Conservation (phyloP, 1,140 invertebrate genomes). For the Megalopta genalis region DNA sequence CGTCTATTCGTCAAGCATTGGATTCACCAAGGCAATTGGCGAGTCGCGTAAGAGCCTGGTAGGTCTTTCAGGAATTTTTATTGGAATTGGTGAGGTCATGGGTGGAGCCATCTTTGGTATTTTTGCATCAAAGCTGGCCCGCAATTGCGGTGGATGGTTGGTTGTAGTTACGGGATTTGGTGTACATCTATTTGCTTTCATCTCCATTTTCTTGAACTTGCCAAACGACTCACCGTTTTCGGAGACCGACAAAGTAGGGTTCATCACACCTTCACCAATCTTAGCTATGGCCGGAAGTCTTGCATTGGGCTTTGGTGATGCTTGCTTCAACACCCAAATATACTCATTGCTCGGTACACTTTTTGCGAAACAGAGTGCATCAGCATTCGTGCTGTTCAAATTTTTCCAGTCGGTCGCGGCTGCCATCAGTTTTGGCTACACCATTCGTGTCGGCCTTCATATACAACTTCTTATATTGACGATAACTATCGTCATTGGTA, state of each 20-base stretch:
- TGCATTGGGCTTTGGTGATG: constrained; percentile 95
- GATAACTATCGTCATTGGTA: constrained; percentile 87
- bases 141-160: constrained; percentile 89
- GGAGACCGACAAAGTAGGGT: constrained; percentile 77
- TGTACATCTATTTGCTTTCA: constrained; percentile 89
- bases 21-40: constrained; percentile 89
- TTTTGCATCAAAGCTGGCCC: constrained; percentile 85
- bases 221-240: constrained; percentile 88
- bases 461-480: constrained; percentile 90
- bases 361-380: constrained; percentile 92
- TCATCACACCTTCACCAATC: constrained; percentile 78
- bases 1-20: constrained; percentile 95
- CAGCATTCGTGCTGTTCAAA: constrained; percentile 97
- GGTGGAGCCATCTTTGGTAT: constrained; percentile 94
- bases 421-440: constrained; percentile 94
- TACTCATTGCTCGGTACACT: constrained; percentile 94
- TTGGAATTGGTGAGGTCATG: constrained; percentile 95
- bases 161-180: constrained; percentile 92
- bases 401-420: constrained; percentile 95
- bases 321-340: constrained; percentile 97
- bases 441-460: constrained; percentile 86
- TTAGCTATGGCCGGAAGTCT: constrained; percentile 95
- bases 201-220: constrained; percentile 92
- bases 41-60: constrained; percentile 90
- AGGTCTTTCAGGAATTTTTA: constrained; percentile 95